Percentiles rank a stretch among this genome's conserved stretches.
These are phyloP conservation scores for Tenualosa ilisha DNA, from an alignment of 2,797 vertebrate species.

Conservation along the genomic window DNA sequence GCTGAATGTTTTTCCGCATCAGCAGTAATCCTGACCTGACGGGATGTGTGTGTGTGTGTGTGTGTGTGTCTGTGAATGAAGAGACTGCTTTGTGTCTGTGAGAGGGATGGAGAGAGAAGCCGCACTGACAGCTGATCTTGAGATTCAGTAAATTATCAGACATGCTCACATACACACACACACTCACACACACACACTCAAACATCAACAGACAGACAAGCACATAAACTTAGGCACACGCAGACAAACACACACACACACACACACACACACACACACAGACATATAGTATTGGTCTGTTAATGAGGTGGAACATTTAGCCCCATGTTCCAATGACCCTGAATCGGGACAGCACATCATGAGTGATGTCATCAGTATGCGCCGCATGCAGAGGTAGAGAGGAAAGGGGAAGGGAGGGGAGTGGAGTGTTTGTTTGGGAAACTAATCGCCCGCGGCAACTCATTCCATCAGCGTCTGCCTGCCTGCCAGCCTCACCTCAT, in stretches of 20 bases:
- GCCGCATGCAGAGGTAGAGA: slow-evolving; percentile 16
- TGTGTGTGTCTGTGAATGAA: neutral
- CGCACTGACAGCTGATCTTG: slow-evolving; percentile 4
- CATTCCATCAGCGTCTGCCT: slow-evolving; percentile 49
- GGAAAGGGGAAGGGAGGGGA: slow-evolving; percentile 31
- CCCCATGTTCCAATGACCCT: neutral
- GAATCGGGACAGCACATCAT: slow-evolving; percentile 33
- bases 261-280: neutral
- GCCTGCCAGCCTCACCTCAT: slow-evolving; percentile 9
- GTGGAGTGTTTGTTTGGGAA: slow-evolving; percentile 44
- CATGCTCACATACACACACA: neutral
- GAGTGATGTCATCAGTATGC: slow-evolving; percentile 51
- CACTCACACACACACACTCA: neutral
- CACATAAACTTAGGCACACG: neutral
- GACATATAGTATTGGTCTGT: neutral
- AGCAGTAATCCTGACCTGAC: neutral
- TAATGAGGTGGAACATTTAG: neutral
- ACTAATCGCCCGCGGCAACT: slow-evolving; percentile 46
- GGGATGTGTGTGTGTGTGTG: neutral
- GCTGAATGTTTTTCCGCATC: neutral
- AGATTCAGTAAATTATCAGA: neutral
- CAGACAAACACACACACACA: too few relatives aligned
- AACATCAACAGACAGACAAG: neutral
- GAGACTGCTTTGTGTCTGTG: neutral
- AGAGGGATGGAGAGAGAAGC: neutral